A percentile compares a stretch with the other conserved stretches of the same genome.
These are phyloP conservation scores for Phalacrocorax aristotelis DNA, from an alignment of 2,113 vertebrate species.

Conservation along the genomic window DNA sequence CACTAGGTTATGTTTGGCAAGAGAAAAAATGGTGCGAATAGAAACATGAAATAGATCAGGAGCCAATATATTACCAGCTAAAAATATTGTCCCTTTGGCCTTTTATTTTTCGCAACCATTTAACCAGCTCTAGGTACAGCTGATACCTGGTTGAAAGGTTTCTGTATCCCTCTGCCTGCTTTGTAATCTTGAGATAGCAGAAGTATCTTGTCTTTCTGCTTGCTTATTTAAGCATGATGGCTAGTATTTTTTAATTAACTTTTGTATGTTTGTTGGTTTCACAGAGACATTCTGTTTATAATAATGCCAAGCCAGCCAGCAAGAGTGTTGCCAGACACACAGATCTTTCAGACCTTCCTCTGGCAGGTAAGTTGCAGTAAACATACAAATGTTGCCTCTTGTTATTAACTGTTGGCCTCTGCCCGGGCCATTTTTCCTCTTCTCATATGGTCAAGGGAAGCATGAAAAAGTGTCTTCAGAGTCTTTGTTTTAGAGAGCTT, in stretches of 20 bases:
- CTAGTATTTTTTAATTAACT: neutral
- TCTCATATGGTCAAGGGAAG: neutral
- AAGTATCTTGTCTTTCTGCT: neutral
- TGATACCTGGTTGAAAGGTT: neutral
- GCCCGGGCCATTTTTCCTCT: neutral
- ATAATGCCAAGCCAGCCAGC: slow-evolving; percentile 50
- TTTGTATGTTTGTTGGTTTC: neutral
- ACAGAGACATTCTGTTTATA: slow-evolving; percentile 76
- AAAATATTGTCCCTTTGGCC: neutral
- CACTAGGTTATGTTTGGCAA: neutral
- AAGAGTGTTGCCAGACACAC: slow-evolving; percentile 56
- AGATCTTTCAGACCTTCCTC: slow-evolving; percentile 75
- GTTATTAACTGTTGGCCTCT: neutral
- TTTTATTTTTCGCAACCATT: neutral
- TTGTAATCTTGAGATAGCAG: neutral
- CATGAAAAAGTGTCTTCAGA: neutral
- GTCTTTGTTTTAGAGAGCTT: neutral
- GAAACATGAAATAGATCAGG: neutral
- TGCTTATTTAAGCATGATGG: neutral
- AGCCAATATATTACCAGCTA: neutral
- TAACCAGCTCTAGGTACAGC: neutral
- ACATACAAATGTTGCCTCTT: neutral
- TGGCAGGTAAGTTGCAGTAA: slow-evolving; percentile 67
- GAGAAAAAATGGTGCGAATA: neutral
- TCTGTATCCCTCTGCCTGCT: neutral